Base-by-base conservation (phyloP, 2,888 invertebrate species). In the Dorcus hopei region DNA sequence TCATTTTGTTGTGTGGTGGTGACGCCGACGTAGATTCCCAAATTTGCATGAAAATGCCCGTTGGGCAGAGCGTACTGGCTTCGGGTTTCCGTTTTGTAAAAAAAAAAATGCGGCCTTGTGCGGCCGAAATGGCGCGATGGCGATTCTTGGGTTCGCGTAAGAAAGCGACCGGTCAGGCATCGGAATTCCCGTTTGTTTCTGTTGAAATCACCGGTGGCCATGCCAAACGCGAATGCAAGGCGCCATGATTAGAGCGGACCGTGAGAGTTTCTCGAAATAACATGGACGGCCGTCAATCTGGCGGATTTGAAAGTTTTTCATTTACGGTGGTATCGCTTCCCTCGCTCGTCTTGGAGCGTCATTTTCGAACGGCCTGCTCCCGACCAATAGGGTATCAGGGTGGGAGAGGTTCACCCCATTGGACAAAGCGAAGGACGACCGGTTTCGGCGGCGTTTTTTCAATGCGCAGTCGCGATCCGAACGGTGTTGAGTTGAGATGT, bases 381-480 rank as follows among this genome's bases (percentile, higher is more conserved):
- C 69, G 67, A 68, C 77, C 77, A 77, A 77, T 77, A 68, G 68
- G 63, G 58, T 54, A 23, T 38, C 61, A 61, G 71, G 75, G 69
- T 71, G 75, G 77, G 75, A 65, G 63, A 64, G 58, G 58, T 55
- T 62, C 54, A 61, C 61, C 65, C 64, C 65, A 75, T 77, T 77
- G 76, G 77, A 58, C 63, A 62, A 47, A 39, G 50, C 69, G 75
- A 76, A 77, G 76, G 75, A 73, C 75, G 68, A 73, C 76, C 74
- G 71, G 63, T 65, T 65, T 63, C 48, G 58, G 58, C 58, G 68
- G 39, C 51, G 70, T 65, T 65, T 64, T 66, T 62, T 63, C 62
- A 59, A 58, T 64, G 72, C 72, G 68, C 70, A 72, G 72, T 69
- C 70, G 68, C 67, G 19, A 58, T 42, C 23, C 48, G 38, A 40